Evolutionary conservation across 1,140 invertebrate genomes (phyloP), one percentile per base, ranked within the genome.

Genomic region (Solenopsis fugax): DNA sequence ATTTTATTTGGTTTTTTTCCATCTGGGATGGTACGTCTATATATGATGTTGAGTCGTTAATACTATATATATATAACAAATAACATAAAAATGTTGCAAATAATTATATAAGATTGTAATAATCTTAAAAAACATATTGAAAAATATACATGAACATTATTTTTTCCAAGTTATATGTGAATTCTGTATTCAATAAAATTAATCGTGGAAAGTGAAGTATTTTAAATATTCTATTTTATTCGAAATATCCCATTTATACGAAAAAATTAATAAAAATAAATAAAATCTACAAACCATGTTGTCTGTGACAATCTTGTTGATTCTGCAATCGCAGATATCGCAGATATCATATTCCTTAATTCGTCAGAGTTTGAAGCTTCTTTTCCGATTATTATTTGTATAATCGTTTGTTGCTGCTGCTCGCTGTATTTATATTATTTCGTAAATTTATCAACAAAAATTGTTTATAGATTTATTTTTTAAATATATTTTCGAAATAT

Each of bases 11-110:
- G n/a, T n/a, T n/a, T n/a, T n/a, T n/a, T n/a, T n/a, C n/a, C n/a
- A n/a, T n/a, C n/a, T n/a, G n/a, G n/a, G n/a, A n/a, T n/a, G n/a
- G n/a, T n/a, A n/a, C n/a, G n/a, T n/a, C n/a, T n/a, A n/a, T n/a
- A n/a, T n/a, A n/a, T n/a, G n/a, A n/a, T n/a, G n/a, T n/a, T n/a
- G n/a, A n/a, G n/a, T n/a, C n/a, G n/a, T n/a, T n/a, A n/a, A n/a
- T n/a, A n/a, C n/a, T n/a, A n/a, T n/a, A n/a, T n/a, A n/a, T n/a
- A n/a, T n/a, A n/a, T n/a, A n/a, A n/a, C n/a, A n/a, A n/a, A n/a
- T n/a, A n/a, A n/a, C n/a, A n/a, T n/a, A n/a, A 62, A 77, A 77
- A 60, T 60, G 3, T 41, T 60, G 4, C 5, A 75, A 21, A 58
- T 16, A 12, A 37, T 75, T 21, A 58, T 76, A 60, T 16, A 75